Evolutionary conservation across 2,888 invertebrate species (phyloP), one percentile per base, ranked within the genome.

Genomic region (Cataglyphis albicans): DNA sequence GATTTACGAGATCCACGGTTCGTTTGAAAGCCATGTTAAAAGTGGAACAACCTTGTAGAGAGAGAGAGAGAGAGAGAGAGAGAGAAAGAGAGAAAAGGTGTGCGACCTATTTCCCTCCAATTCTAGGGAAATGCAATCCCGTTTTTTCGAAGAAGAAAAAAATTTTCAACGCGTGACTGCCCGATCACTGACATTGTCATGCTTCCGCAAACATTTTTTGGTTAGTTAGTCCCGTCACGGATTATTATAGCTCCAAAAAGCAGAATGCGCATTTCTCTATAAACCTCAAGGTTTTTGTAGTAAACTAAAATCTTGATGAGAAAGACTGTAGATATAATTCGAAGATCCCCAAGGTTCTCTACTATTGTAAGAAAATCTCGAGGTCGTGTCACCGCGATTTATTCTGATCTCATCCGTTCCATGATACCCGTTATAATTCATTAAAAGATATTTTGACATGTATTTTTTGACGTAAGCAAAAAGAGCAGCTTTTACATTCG

Each of bases 191-290:
- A 63, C 44, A 74, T 38, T 38, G 68, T 90, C 88, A 84, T 89
- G 90, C 91, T 94, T 94, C 94, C 94, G 94, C 93, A 93, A 94
- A 94, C 93, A 94, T 81, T 78, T 52, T 88, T 90, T 85, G 86
- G 89, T 90, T 89, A 86, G 84, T 87, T 83, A 81, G 90, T 93
- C 88, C 93, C 93, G 93, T 93, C 90, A 63, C 75, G 90, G 84
- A 91, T 92, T 90, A 91, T 91, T 84, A 85, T 85, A 86, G 73
- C 87, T 85, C 76, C 65, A 44, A 81, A 35, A 74, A 76, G 57
- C 44, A 64, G 59, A 72, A 57, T 63, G 48, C 70, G 59, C 81
- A 85, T 63, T 82, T 82, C 38, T 21, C 15, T 78, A 18, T 32
- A 55, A 32, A 41, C 55, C 35, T 67, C 85, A 87, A 88, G 91